Conservation (phyloP, 2,113 vertebrate species). For the Lonchura striata region DNA sequence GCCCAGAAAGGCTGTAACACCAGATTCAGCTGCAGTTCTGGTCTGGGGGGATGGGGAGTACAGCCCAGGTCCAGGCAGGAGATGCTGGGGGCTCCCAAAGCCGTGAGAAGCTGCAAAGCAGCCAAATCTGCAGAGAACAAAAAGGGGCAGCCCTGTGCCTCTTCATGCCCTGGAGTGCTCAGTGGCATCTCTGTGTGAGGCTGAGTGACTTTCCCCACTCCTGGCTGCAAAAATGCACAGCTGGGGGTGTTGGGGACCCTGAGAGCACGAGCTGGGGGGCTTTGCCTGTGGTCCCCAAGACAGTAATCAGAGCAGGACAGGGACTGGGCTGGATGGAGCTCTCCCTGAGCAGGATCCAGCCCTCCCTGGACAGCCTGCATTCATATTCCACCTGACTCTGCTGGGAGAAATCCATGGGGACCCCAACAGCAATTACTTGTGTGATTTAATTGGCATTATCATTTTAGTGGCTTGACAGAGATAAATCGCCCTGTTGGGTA, state of each 20-base stretch:
- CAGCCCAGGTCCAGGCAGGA: background rate
- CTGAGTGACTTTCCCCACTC: background rate
- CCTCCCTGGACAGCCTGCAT: slow-evolving; percentile 64
- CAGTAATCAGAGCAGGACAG: background rate
- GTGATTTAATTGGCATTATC: slow-evolving; percentile 94
- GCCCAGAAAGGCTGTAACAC: fast-evolving
- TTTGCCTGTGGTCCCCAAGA: fast-evolving
- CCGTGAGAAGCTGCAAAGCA: background rate
- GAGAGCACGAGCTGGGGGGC: background rate
- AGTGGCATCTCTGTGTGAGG: background rate
- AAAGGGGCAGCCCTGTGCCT: background rate
- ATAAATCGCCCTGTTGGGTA: slow-evolving; percentile 81
- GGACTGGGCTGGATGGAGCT: background rate
- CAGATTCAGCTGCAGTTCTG: background rate
- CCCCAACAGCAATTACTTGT: slow-evolving; percentile 87
- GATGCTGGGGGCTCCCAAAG: background rate
- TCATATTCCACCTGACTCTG: slow-evolving; percentile 78
- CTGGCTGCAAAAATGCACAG: background rate
- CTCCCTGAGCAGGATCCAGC: background rate
- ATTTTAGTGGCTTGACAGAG: slow-evolving; percentile 92
- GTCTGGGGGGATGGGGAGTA: background rate
- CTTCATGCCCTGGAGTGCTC: background rate
- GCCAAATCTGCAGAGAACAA: background rate
- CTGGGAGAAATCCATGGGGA: slow-evolving; percentile 79
- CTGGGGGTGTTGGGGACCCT: background rate